A percentile compares a stretch with the other conserved stretches of the same genome.
phyloP scores from a whole-genome alignment of 2,113 vertebrate species.

The Prietella phreatophila region DNA sequence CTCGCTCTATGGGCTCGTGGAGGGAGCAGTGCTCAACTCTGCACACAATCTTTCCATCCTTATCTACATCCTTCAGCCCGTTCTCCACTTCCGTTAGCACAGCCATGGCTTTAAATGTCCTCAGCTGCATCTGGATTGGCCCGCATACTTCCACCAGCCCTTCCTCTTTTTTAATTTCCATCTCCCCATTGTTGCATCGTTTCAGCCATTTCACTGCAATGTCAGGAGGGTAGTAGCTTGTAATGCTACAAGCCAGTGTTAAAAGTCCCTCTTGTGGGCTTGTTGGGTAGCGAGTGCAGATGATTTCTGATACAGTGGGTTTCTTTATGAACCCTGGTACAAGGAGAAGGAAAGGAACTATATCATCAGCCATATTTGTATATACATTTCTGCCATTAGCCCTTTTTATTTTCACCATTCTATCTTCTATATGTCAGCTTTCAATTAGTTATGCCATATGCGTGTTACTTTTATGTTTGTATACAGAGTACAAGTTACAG shows the following conservation, averaged over 20 bases:
- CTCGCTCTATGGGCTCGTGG: constrained; percentile 64
- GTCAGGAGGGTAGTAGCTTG: constrained; percentile 70
- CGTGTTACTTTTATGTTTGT: not conserved
- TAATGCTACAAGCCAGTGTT: constrained; percentile 70
- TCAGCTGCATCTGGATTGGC: constrained; percentile 63
- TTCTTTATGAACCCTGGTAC: constrained; percentile 70
- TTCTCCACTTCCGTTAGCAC: constrained; percentile 51
- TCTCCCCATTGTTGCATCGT: constrained; percentile 37
- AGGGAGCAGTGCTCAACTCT: constrained; percentile 72
- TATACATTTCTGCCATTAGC: not conserved
- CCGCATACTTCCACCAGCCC: constrained; percentile 70
- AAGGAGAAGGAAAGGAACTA: constrained; percentile 7
- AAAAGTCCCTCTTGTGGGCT: constrained; percentile 38
- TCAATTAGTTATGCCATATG: not conserved
- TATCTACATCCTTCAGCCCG: constrained; percentile 50
- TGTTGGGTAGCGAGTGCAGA: constrained; percentile 31
- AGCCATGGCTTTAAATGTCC: constrained; percentile 64
- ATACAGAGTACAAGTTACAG: not conserved
- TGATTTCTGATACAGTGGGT: constrained; percentile 67
- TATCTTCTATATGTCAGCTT: not conserved
- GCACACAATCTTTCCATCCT: constrained; percentile 63
- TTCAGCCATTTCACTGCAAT: constrained; percentile 70
- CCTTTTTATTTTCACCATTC: not conserved
- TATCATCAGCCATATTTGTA: not conserved
- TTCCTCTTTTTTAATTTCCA: constrained; percentile 55